These are phyloP conservation scores for Lasioglossum figueresi DNA, from an alignment of 2,888 invertebrate genomes.

Conservation along the genomic window DNA sequence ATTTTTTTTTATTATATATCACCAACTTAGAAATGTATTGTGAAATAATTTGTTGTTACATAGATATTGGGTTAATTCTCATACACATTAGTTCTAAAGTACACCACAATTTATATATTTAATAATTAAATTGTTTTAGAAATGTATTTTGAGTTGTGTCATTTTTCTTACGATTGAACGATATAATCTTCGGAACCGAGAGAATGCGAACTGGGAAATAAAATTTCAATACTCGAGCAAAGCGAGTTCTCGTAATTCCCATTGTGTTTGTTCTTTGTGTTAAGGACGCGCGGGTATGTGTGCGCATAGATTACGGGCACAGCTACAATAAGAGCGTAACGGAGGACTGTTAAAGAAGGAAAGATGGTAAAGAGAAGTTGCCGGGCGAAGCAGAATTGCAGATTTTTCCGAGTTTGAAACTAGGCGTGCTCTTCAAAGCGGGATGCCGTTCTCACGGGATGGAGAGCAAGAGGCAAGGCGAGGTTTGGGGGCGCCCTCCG, in stretches of 20 bases:
- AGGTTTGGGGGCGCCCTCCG: slow-evolving; percentile 57
- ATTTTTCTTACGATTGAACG: too few relatives aligned
- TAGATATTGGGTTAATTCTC: too few relatives aligned
- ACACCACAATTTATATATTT: too few relatives aligned
- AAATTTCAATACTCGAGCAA: neutral
- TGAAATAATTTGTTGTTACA: too few relatives aligned
- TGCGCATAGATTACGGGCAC: neutral
- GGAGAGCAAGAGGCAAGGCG: slow-evolving; percentile 19
- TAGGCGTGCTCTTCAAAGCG: slow-evolving; percentile 75
- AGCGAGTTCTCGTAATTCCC: neutral
- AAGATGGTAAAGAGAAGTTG: slow-evolving; percentile 62
- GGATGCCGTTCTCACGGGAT: slow-evolving; percentile 66
- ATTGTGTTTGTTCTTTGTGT: neutral
- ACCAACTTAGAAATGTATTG: too few relatives aligned
- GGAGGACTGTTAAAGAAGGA: slow-evolving; percentile 45
- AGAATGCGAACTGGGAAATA: neutral
- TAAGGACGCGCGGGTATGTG: neutral
- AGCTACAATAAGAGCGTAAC: slow-evolving; percentile 58
- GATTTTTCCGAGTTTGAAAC: slow-evolving; percentile 81
- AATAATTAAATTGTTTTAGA: too few relatives aligned
- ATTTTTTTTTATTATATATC: too few relatives aligned
- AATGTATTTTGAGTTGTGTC: too few relatives aligned
- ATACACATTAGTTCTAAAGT: too few relatives aligned
- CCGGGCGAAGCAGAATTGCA: slow-evolving; percentile 69
- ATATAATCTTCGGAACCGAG: neutral